Percentiles rank a stretch among this genome's conserved stretches.
Conservation (phyloP, 1,140 invertebrate species). For the Proales similis region DNA sequence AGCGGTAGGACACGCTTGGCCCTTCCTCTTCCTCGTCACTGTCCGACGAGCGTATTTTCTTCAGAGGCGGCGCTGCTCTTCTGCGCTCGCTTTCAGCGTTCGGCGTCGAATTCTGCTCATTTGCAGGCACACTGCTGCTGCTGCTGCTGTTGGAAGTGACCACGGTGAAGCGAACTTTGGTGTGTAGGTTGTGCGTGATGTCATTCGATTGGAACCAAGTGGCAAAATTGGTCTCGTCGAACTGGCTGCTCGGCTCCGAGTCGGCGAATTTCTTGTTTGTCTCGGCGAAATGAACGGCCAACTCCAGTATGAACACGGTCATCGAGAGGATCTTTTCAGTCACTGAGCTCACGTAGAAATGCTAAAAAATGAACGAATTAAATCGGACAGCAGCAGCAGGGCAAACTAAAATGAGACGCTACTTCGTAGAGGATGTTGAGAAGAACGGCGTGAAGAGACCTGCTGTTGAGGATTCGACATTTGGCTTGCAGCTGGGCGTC, state of each 20-base stretch:
- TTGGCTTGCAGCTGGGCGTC: neutral
- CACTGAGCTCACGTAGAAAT: conserved; percentile 61
- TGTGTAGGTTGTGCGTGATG: conserved; percentile 70
- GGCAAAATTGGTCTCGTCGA: conserved; percentile 52
- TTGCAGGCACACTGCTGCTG: too few species aligned
- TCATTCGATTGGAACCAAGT: conserved; percentile 70
- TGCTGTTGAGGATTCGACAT: conserved; percentile 60
- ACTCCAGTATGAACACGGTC: conserved; percentile 74
- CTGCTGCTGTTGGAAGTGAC: too few species aligned
- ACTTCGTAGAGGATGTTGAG: conserved; percentile 73
- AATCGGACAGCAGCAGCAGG: neutral
- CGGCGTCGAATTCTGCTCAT: too few species aligned
- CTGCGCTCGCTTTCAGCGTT: too few species aligned
- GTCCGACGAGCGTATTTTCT: too few species aligned
- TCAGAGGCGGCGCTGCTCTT: too few species aligned
- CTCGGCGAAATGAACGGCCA: conserved; percentile 61
- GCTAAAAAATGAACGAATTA: conserved; percentile 44
- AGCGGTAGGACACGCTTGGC: conserved; percentile 7
- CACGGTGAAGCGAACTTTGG: too few species aligned
- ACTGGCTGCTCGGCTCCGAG: conserved; percentile 2
- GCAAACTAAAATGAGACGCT: too few species aligned
- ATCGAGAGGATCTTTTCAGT: conserved; percentile 77
- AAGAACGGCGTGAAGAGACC: conserved; percentile 74
- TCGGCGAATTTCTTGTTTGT: conserved; percentile 22
- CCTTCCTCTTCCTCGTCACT: neutral